Conservation (phyloP, 2,888 invertebrate genomes). For the Tenthredo distinguenda region DNA sequence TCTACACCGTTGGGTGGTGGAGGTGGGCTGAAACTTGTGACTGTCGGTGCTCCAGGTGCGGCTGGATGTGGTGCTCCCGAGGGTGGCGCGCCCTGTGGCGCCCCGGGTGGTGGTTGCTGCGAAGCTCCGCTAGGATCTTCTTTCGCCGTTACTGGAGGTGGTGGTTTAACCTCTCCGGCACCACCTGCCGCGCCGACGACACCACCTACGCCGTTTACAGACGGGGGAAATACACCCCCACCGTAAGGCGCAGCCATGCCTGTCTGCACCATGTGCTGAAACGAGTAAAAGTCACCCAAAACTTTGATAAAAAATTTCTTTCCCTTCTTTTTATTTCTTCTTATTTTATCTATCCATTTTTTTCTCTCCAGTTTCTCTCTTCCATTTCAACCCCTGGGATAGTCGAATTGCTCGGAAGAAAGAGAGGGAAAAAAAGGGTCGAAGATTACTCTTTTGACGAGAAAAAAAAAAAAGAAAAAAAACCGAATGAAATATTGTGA, state of each 20-base stretch:
- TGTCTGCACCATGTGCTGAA: slow-evolving; percentile 96
- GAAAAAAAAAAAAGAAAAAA: no score
- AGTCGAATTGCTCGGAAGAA: no score
- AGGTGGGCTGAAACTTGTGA: slow-evolving; percentile 80
- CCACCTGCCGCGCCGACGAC: slow-evolving; percentile 79
- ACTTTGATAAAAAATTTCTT: slow-evolving; percentile 17
- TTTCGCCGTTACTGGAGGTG: slow-evolving; percentile 73
- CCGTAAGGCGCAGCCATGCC: slow-evolving; percentile 89
- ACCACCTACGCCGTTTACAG: slow-evolving; percentile 79
- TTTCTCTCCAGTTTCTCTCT: slow-evolving; percentile 34
- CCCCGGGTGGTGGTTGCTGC: slow-evolving; percentile 76
- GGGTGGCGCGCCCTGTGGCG: slow-evolving; percentile 75
- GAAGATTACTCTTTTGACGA: no score
- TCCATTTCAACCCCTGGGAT: not conserved
- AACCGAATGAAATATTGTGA: no score
- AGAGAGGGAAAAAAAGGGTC: no score
- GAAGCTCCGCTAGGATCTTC: slow-evolving; percentile 76
- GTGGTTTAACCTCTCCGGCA: slow-evolving; percentile 78
- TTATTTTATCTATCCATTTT: not conserved
- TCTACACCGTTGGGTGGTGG: slow-evolving; percentile 80
- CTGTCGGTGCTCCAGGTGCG: slow-evolving; percentile 73
- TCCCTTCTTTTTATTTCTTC: not conserved
- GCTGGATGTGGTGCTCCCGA: slow-evolving; percentile 71
- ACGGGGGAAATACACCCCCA: slow-evolving; percentile 81
- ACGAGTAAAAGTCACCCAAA: slow-evolving; percentile 74